These are phyloP conservation scores for Shargacucullia verbasci DNA, from an alignment of 2,888 invertebrate genomes.

Conservation along the genomic window DNA sequence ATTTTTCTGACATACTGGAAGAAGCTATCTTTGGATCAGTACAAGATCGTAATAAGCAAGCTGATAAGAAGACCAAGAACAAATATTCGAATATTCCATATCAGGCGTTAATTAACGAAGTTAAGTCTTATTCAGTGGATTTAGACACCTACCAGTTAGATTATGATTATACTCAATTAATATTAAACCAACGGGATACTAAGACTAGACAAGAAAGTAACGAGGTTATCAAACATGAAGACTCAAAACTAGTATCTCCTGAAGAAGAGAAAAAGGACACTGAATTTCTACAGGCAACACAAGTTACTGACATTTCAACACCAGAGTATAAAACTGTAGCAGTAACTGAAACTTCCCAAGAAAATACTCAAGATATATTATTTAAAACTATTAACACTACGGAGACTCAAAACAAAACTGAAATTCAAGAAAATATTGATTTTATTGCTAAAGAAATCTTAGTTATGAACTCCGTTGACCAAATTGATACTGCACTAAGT, in stretches of 20 bases:
- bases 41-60: slow-evolving; percentile 82
- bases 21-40: slow-evolving; percentile 91
- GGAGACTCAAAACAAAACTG: slow-evolving; percentile 6
- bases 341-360: background rate
- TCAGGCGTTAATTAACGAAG: slow-evolving; percentile 73
- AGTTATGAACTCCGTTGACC: slow-evolving; percentile 2
- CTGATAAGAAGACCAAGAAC: slow-evolving; percentile 50
- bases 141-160: slow-evolving; percentile 74
- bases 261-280: slow-evolving; percentile 19
- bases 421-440: slow-evolving; percentile 25
- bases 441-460: slow-evolving; percentile 22
- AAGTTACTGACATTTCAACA: slow-evolving; percentile 1
- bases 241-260: background rate
- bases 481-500: slow-evolving; percentile 18
- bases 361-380: slow-evolving; percentile 13
- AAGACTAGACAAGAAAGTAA: slow-evolving; percentile 18
- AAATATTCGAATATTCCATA: slow-evolving; percentile 68
- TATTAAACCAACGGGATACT: slow-evolving; percentile 55
- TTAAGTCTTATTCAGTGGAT: slow-evolving; percentile 76
- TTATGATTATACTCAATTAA: slow-evolving; percentile 72
- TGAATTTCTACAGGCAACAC: slow-evolving; percentile 3
- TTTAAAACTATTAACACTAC: slow-evolving; percentile 5
- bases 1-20: slow-evolving; percentile 75
- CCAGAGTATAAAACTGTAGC: background rate
- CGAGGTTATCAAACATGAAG: background rate